Conservation (phyloP, 2,113 vertebrate species). For the Gulo gulo region DNA sequence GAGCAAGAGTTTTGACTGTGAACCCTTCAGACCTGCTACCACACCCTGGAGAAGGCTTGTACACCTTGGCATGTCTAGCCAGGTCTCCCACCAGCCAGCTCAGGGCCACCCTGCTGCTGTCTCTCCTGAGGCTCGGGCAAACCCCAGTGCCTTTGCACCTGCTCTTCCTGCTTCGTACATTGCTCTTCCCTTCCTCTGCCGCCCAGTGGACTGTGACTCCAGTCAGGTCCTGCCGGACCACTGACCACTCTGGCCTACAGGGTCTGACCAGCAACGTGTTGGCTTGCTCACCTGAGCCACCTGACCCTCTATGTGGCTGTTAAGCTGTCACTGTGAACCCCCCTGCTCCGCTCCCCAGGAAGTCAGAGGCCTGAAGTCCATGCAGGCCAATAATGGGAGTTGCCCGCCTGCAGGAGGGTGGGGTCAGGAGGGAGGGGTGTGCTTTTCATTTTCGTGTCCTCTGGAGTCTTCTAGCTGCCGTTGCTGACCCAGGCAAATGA, state of each 20-base stretch:
- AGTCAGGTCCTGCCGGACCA: neutral
- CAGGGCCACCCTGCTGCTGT: neutral
- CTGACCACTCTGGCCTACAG: neutral
- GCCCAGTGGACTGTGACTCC: neutral
- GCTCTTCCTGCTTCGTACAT: neutral
- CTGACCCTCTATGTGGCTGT: neutral
- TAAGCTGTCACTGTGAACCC: neutral
- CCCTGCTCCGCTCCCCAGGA: neutral
- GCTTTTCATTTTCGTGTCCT: slow-evolving; percentile 70
- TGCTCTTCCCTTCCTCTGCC: neutral
- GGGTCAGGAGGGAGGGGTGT: slow-evolving; percentile 46
- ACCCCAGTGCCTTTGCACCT: neutral
- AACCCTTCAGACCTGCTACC: neutral
- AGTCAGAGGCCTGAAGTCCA: neutral
- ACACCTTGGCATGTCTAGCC: neutral
- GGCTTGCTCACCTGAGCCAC: neutral
- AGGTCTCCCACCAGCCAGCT: neutral
- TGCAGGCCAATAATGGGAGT: neutral
- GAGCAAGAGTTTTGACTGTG: neutral
- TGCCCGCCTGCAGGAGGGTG: neutral
- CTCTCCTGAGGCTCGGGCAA: neutral
- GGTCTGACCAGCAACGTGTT: neutral
- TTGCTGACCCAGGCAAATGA: slow-evolving; percentile 74
- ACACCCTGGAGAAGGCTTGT: neutral
- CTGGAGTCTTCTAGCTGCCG: neutral